These are phyloP conservation scores for Ciona savignyi DNA, from an alignment of 23 tunicate genomes.

Conservation along the genomic window DNA sequence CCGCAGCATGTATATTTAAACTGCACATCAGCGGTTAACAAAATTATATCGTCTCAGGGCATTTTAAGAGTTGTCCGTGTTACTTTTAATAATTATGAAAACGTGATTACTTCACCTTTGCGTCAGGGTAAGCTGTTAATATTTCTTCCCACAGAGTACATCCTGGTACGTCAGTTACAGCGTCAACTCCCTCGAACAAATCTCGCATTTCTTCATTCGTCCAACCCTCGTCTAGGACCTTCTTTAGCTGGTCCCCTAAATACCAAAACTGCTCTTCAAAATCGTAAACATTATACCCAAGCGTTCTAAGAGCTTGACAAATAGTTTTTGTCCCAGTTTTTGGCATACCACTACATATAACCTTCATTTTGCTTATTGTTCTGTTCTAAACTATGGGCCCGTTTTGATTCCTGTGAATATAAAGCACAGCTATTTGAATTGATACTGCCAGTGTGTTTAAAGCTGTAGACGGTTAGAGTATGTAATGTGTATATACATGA, in stretches of 20 bases:
- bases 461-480: conserved; percentile 26
- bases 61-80: no score
- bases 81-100: no score
- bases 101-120: conserved; percentile 28
- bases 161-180: conserved; percentile 58
- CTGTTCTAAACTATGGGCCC: conserved; percentile 3
- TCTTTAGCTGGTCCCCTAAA: conserved; percentile 17
- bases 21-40: no score
- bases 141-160: conserved; percentile 46
- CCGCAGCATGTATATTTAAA: no score
- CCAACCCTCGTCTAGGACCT: conserved; percentile 24
- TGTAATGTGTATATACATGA: neutral
- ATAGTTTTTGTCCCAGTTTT: conserved; percentile 57
- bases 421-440: conserved; percentile 15
- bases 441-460: conserved; percentile 16
- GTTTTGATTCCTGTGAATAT: conserved; percentile 13
- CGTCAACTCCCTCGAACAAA: conserved; percentile 48
- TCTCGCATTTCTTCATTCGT: conserved; percentile 25
- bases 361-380: conserved; percentile 23
- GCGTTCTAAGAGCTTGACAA: conserved; percentile 23
- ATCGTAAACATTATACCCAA: conserved; percentile 53
- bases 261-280: conserved; percentile 47
- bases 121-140: conserved; percentile 45
- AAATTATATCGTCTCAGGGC: no score
- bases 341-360: conserved; percentile 46